Evolutionary conservation across 2,797 vertebrate species (phyloP), one percentile per base, ranked within the genome.

Genomic region (Hafferia zeledoni): DNA sequence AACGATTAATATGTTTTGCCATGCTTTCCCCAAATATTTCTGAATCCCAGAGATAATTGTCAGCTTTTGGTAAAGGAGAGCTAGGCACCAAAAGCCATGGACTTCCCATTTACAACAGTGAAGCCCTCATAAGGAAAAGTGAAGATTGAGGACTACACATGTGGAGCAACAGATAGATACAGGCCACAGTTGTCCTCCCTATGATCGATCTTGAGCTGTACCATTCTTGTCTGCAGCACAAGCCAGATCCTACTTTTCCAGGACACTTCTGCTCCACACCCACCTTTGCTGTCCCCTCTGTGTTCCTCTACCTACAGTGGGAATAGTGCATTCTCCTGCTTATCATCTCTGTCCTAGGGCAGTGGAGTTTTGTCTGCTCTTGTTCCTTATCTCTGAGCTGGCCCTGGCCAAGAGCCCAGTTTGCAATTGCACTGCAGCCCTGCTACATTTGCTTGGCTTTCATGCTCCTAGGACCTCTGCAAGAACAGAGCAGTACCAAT

Each of bases 1-100:
- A 67, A 86, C 81, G 71, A 72, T 75, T 71, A 75, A 88, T 50
- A 39, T 43, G 27, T 75, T 74, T 92, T 90, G 15, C 77, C 35
- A 59, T 30, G 4, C 6, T 86, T 79, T 86, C 44, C 47, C 20
- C 50, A 50, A 84, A 24, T 46, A 25, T 50, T 64, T 83, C 8
- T 20, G 70, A 77, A 93, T 60, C 28, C 12, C 14, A n/a, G 25
- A 20, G 31, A 9, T 47, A 33, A 33, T 57, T 30, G 30, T 52
- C 56, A 86, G 22, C 22, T 91, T 41, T 44, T 67, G 41, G 17
- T 41, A 71, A 16, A 55, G 17, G 35, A 92, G 37, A 70, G 14
- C 31, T 41, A 71, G 25, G 17, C 20, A 79, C 2, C 15, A 69
- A 84, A 82, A 68, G 9, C 57, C 2, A 0, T 43, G 17, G 50